A percentile compares a stretch with the other conserved stretches of the same genome.
Conservation (phyloP, 1,140 invertebrate species). For the Neuroterus valhalla region DNA sequence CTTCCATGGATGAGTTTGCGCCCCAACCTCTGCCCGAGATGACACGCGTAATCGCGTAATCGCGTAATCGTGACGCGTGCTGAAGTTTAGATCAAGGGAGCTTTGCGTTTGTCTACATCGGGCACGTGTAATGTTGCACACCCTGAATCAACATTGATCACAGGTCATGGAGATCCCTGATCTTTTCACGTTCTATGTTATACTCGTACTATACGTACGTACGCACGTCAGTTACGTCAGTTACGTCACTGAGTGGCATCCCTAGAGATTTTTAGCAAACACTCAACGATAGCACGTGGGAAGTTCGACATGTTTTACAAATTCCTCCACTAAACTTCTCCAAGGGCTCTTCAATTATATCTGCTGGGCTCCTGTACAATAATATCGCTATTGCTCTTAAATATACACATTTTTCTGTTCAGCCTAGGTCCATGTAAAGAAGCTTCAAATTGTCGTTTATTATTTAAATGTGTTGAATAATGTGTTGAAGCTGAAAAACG, state of each 20-base stretch:
- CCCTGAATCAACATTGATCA: conserved; percentile 71
- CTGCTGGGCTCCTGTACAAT: too few species aligned
- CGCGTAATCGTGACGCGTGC: conserved; percentile 75
- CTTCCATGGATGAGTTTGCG: conserved; percentile 35
- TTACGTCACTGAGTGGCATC: background rate
- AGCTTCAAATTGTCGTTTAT: too few species aligned
- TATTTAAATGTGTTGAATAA: too few species aligned
- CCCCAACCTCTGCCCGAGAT: conserved; percentile 55
- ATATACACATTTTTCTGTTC: too few species aligned
- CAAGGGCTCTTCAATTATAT: background rate
- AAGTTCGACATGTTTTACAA: conserved; percentile 24
- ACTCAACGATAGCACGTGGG: background rate
- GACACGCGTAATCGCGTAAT: conserved; percentile 76
- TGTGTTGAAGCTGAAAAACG: too few species aligned
- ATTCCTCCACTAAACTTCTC: background rate
- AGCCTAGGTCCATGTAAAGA: too few species aligned
- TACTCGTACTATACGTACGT: conserved; percentile 27
- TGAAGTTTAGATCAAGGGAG: conserved; percentile 72
- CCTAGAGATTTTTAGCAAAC: conserved; percentile 22
- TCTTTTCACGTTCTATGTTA: conserved; percentile 43
- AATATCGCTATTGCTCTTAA: too few species aligned
- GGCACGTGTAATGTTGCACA: conserved; percentile 59
- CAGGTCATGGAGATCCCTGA: conserved; percentile 52
- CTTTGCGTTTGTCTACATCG: conserved; percentile 61
- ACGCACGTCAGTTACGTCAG: background rate